Evolutionary conservation across 2,888 invertebrate genomes (phyloP).

Genomic region (Erebia epiphron): DNA sequence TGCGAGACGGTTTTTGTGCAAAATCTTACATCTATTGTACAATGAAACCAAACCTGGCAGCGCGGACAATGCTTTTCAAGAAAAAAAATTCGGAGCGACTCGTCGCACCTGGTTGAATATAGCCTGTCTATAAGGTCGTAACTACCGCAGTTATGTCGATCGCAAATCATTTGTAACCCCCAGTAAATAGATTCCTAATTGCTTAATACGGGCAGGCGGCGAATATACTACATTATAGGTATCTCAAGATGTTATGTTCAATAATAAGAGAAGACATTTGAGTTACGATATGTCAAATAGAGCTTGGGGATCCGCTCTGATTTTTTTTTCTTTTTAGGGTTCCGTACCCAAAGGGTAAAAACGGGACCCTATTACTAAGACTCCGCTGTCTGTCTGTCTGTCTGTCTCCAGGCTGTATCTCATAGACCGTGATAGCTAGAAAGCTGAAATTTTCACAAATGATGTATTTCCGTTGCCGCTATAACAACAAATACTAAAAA

Average conservation of each 20-base stretch:
- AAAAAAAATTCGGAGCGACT: constrained; percentile 53
- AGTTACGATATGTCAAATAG: constrained; percentile 75
- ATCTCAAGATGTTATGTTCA: constrained; percentile 45
- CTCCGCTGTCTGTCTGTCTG: no score
- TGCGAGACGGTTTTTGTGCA: constrained; percentile 76
- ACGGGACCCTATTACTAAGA: no score
- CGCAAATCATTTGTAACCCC: constrained; percentile 67
- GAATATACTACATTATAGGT: constrained; percentile 53
- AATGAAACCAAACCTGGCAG: constrained; percentile 61
- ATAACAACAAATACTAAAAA: no score
- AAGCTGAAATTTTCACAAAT: no score
- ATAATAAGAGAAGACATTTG: constrained; percentile 70
- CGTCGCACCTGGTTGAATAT: constrained; percentile 70
- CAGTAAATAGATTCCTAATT: constrained; percentile 73
- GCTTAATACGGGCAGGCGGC: constrained; percentile 56
- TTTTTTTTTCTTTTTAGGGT: constrained; percentile 55
- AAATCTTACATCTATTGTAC: constrained; percentile 78
- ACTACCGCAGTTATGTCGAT: constrained; percentile 49
- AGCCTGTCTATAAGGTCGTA: constrained; percentile 50
- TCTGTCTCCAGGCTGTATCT: no score
- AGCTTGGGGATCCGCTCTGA: constrained; percentile 34
- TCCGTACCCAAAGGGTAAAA: no score
- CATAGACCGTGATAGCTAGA: no score
- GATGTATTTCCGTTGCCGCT: no score
- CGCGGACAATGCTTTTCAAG: constrained; percentile 58